These are phyloP conservation scores for Dreissena rostriformis DNA, from an alignment of 1,140 invertebrate genomes.

Conservation along the genomic window DNA sequence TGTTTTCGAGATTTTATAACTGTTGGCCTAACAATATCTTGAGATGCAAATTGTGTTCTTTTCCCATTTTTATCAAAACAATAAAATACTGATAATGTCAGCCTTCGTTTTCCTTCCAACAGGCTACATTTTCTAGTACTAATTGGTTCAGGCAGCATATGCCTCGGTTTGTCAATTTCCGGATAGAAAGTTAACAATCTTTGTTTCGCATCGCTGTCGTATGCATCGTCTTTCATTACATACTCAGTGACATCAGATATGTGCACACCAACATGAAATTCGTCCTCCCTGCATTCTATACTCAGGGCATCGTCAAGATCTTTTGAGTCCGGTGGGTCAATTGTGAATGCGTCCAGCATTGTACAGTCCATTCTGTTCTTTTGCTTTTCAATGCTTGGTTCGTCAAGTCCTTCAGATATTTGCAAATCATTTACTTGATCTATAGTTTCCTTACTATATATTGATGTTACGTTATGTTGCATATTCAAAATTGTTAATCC, in stretches of 20 bases:
- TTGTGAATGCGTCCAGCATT: slow-evolving; percentile 87
- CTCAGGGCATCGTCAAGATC: slow-evolving; percentile 99
- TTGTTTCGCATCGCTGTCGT: slow-evolving; percentile 75
- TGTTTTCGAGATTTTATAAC: slow-evolving; percentile 61
- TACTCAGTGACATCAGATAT: slow-evolving; percentile 79
- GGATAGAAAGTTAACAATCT: slow-evolving; percentile 76
- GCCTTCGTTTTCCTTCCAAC: slow-evolving; percentile 71
- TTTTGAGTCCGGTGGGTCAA: slow-evolving; percentile 98
- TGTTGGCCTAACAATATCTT: slow-evolving; percentile 50
- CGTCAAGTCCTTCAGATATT: slow-evolving; percentile 23
- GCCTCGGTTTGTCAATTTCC: slow-evolving; percentile 65
- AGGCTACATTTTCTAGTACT: slow-evolving; percentile 80
- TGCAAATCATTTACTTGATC: slow-evolving; percentile 1
- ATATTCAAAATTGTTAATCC: slow-evolving; percentile 39
- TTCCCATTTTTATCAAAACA: slow-evolving; percentile 55
- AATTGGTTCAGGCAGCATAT: slow-evolving; percentile 80
- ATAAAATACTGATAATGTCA: slow-evolving; percentile 70
- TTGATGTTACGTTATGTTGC: slow-evolving; percentile 26
- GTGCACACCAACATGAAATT: slow-evolving; percentile 71
- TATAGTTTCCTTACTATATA: slow-evolving; percentile 35
- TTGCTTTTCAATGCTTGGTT: neutral
- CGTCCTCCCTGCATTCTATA: slow-evolving; percentile 62
- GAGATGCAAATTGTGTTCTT: neutral
- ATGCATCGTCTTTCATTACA: slow-evolving; percentile 62
- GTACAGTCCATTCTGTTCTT: slow-evolving; percentile 87